Percentiles rank a stretch among this genome's conserved stretches.
phyloP scores from a whole-genome alignment of 2,888 invertebrate genomes.

The Drosophila demipolita region DNA sequence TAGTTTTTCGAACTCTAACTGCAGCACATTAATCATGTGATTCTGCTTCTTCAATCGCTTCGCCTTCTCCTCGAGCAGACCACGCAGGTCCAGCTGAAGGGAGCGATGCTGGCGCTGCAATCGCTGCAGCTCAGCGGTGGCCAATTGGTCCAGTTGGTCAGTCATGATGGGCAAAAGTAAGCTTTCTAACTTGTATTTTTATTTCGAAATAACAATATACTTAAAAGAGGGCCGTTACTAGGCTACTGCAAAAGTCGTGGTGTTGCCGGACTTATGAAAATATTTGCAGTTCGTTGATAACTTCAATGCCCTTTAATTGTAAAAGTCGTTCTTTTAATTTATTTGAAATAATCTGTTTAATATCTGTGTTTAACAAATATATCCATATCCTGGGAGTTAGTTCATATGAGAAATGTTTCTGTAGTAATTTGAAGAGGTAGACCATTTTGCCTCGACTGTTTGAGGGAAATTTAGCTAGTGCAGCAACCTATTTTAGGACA shows the following conservation, averaged over 20 bases:
- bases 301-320: background rate
- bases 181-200: background rate
- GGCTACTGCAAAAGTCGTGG: conserved; percentile 19
- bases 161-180: conserved; percentile 64
- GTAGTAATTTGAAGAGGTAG: background rate
- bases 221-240: conserved; percentile 22
- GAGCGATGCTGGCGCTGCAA: conserved; percentile 88
- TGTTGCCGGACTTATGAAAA: background rate
- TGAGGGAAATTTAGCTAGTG: background rate
- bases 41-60: conserved; percentile 83
- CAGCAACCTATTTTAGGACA: background rate
- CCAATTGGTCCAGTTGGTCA: conserved; percentile 91
- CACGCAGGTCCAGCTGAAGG: conserved; percentile 79
- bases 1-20: conserved; percentile 82
- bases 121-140: conserved; percentile 90
- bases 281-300: background rate
- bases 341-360: background rate
- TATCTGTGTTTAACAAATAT: background rate
- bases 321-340: background rate
- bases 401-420: background rate
- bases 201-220: conserved; percentile 10
- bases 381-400: background rate
- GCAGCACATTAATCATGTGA: conserved; percentile 82
- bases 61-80: conserved; percentile 81
- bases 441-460: background rate